phyloP scores from a whole-genome alignment of 92 coral and sea anemone genomes.

The Montipora capitata region DNA sequence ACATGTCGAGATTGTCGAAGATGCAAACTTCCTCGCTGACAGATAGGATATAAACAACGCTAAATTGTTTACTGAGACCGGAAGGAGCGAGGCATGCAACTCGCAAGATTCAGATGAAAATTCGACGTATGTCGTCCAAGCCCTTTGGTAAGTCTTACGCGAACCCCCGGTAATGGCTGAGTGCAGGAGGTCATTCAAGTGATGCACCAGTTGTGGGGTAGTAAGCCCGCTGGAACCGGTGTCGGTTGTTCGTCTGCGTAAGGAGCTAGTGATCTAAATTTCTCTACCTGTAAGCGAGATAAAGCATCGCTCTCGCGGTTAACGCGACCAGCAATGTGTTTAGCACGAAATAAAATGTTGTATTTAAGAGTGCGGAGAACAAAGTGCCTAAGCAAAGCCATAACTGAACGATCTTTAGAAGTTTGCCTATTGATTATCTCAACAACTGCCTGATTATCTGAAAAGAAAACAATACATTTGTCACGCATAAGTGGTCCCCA shows the following conservation, averaged over 20 bases:
- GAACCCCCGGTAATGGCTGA: too few relatives aligned
- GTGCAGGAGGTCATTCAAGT: conserved; percentile 16
- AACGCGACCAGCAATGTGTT: conserved; percentile 66
- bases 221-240: conserved; percentile 50
- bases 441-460: conserved; percentile 78
- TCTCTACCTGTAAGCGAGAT: conserved; percentile 72
- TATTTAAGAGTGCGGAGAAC: conserved; percentile 4
- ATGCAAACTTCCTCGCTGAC: too few relatives aligned
- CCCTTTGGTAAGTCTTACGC: conserved; percentile 46
- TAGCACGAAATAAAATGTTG: conserved; percentile 69
- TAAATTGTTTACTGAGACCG: background rate
- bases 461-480: conserved; percentile 41
- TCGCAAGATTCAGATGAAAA: conserved; percentile 1
- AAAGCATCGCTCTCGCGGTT: conserved; percentile 66
- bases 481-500: conserved; percentile 39
- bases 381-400: conserved; percentile 58
- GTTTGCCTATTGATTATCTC: conserved; percentile 72
- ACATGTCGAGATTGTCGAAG: background rate
- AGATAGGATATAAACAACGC: background rate
- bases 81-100: background rate
- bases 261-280: conserved; percentile 65
- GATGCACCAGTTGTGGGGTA: conserved; percentile 62
- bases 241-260: conserved; percentile 50
- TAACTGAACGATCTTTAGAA: conserved; percentile 59
- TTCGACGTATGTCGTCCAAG: conserved; percentile 59